Evolutionary conservation across 2,888 invertebrate genomes (phyloP), one percentile per base, ranked within the genome.

Genomic region (Stenurella melanura): DNA sequence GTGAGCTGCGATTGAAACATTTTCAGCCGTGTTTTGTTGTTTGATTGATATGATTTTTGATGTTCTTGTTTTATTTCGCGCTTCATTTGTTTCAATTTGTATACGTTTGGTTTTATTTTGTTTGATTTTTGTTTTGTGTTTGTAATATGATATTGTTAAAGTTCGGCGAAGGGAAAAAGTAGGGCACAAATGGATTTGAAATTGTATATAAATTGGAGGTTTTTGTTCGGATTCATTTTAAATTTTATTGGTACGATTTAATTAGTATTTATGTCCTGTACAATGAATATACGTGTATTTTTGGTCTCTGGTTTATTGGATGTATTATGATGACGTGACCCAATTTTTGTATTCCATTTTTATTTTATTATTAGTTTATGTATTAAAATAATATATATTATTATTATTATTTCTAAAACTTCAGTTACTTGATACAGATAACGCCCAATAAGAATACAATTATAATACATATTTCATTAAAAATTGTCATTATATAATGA

Each of bases 31-130:
- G 74, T 78, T 80, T 81, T 82, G 74, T 83, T 83, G 73, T 81
- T 81, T 83, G 84, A 83, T 82, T 82, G 82, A 84, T 84, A 83
- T 81, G 83, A 81, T 73, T 80, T 78, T 78, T 78, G 78, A 80
- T 80, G 80, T 71, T 80, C 78, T 80, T 79, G 80, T 79, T 80
- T 82, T 74, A 72, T 78, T 79, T 80, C 78, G 79, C 77, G 78
- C 80, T 80, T 80, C 82, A 82, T 82, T 82, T 78, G 80, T 82
- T 82, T 80, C 78, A 74, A 77, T 78, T 79, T 78, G 78, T 75
- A 73, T 76, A 42, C 60, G 70, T 70, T 69, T 34, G 68, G 68
- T 69, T 69, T 54, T 69, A 50, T 67, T 69, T 34, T 70, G 70
- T 70, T 70, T 70, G 70, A 70, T 60, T 70, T 70, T 38, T 50